phyloP scores from a whole-genome alignment of 1,140 invertebrate genomes.

The Drosophila rhopaloa region DNA sequence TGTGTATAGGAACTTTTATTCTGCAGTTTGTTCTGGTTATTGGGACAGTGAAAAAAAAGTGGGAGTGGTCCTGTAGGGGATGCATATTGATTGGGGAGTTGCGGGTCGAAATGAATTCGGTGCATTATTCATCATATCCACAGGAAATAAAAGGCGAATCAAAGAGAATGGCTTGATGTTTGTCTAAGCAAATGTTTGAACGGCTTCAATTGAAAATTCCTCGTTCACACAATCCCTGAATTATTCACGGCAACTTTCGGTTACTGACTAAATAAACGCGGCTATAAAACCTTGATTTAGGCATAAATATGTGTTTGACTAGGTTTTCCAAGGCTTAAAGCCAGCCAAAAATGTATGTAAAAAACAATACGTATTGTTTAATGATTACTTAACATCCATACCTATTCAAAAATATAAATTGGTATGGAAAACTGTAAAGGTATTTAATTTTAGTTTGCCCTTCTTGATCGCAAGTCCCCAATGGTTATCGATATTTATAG shows the following conservation, averaged over 20 bases:
- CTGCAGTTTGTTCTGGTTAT: constrained; percentile 31
- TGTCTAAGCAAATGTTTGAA: constrained; percentile 11
- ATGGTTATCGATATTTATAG: constrained; percentile 19
- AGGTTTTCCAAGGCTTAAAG: no score
- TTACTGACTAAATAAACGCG: constrained; percentile 26
- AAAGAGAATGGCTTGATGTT: constrained; percentile 10
- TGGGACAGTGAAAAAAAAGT: background rate
- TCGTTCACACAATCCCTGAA: background rate
- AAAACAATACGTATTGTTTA: no score
- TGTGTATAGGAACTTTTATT: constrained; percentile 24
- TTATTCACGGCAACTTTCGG: constrained; percentile 22
- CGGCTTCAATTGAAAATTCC: background rate
- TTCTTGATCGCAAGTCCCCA: background rate
- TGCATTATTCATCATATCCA: constrained; percentile 36
- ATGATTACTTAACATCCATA: no score
- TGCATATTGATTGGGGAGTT: constrained; percentile 42
- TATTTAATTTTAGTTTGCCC: background rate
- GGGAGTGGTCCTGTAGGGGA: constrained; percentile 19
- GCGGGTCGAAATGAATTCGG: constrained; percentile 28
- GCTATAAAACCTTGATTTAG: constrained; percentile 24
- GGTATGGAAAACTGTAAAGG: no score
- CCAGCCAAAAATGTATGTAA: no score
- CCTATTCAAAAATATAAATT: no score
- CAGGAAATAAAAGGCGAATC: constrained; percentile 1
- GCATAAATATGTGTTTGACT: no score